Evolutionary conservation across 2,888 invertebrate genomes (phyloP).

Genomic region (Cerceris ruficornis): DNA sequence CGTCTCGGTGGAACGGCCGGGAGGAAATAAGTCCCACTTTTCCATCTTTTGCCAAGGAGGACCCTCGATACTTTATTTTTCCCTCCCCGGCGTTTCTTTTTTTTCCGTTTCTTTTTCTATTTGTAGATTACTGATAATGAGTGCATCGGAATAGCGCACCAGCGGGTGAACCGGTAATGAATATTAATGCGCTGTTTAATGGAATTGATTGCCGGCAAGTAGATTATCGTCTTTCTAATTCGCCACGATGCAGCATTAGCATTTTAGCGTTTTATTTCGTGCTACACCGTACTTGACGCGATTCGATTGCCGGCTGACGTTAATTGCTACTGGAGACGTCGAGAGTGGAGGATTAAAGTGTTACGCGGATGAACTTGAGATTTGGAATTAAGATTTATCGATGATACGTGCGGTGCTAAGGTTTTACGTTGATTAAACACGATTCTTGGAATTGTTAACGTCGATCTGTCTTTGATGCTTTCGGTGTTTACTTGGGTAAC

Average conservation of each 20-base stretch:
- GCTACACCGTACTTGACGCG: too few species aligned
- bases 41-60: neutral
- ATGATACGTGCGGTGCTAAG: too few species aligned
- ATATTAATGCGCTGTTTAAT: conserved; percentile 56
- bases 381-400: too few species aligned
- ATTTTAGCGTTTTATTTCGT: neutral
- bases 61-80: conserved; percentile 33
- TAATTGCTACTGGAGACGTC: too few species aligned
- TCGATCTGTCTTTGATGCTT: too few species aligned
- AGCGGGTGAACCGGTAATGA: conserved; percentile 44
- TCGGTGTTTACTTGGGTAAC: too few species aligned
- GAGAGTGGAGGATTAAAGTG: conserved; percentile 46
- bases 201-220: conserved; percentile 37
- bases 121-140: conserved; percentile 18
- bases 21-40: conserved; percentile 1
- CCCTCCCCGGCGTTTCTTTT: conserved; percentile 7
- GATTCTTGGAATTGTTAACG: too few species aligned
- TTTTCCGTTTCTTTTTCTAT: conserved; percentile 10
- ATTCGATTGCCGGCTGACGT: too few species aligned
- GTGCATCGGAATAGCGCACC: conserved; percentile 1
- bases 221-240: conserved; percentile 31
- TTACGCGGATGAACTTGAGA: too few species aligned
- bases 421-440: too few species aligned
- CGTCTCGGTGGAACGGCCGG: neutral
- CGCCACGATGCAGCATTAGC: neutral